Conservation (phyloP, 2,113 vertebrate genomes). For the Chionis minor region DNA sequence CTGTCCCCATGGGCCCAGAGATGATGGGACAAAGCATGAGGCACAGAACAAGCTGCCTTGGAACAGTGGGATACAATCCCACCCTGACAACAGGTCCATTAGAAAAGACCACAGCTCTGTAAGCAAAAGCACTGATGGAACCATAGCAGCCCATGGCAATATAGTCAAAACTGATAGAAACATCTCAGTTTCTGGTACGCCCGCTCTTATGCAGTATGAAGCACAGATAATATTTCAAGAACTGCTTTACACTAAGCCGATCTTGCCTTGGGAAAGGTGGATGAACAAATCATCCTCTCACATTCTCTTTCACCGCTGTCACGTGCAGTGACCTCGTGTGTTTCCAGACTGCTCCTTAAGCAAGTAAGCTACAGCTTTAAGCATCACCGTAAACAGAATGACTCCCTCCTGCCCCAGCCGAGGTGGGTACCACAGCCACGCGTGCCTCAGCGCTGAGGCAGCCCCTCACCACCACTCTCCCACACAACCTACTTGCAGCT, state of each 20-base stretch:
- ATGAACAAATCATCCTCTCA: neutral
- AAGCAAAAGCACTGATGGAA: neutral
- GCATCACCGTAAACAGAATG: rapidly evolving
- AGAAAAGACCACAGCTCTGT: neutral
- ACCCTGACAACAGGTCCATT: neutral
- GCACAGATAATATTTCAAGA: neutral
- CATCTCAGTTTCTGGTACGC: neutral
- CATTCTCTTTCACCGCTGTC: neutral
- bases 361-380: neutral
- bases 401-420: neutral
- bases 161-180: neutral
- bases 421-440: neutral
- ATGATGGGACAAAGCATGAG: neutral
- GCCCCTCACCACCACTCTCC: neutral
- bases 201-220: neutral
- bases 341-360: neutral
- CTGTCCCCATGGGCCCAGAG: neutral
- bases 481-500: conserved; percentile 91
- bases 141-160: neutral
- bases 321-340: neutral
- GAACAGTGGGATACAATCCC: neutral
- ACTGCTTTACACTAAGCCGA: neutral
- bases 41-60: neutral
- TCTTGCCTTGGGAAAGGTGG: neutral
- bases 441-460: neutral